phyloP scores from a whole-genome alignment of 2,888 invertebrate species.

The Scelioninae gen. 1 region DNA sequence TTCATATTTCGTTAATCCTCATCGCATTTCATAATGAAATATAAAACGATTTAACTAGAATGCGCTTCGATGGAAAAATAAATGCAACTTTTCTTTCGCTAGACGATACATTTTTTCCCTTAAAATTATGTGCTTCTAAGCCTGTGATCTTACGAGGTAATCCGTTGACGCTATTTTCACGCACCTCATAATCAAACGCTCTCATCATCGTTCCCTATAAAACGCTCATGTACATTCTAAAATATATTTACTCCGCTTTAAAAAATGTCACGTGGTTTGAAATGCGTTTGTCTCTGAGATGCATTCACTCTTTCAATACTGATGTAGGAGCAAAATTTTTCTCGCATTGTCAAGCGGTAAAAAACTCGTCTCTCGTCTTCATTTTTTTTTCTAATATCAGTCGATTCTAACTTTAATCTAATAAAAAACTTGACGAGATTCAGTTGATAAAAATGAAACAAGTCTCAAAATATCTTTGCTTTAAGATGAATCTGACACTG shows the following conservation, averaged over 20 bases:
- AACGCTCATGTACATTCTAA: constrained; percentile 9
- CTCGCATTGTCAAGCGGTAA: constrained; percentile 29
- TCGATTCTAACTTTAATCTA: constrained; percentile 12
- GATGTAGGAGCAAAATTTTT: constrained; percentile 39
- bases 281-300: background rate
- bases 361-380: constrained; percentile 15
- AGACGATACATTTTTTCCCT: constrained; percentile 37
- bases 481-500: too few relatives aligned
- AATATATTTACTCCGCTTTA: constrained; percentile 29
- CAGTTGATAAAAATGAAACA: constrained; percentile 5
- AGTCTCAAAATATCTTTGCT: constrained; percentile 2
- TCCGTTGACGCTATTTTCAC: constrained; percentile 55
- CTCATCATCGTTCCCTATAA: constrained; percentile 8
- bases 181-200: constrained; percentile 24
- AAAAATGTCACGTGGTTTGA: constrained; percentile 4
- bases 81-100: constrained; percentile 48
- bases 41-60: constrained; percentile 47
- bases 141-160: constrained; percentile 64
- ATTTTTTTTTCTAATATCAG: constrained; percentile 21
- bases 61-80: constrained; percentile 58
- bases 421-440: constrained; percentile 32
- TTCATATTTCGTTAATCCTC: background rate
- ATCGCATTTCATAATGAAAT: constrained; percentile 8
- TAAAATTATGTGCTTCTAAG: constrained; percentile 52
- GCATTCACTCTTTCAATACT: constrained; percentile 46